phyloP scores from a whole-genome alignment of 1,140 invertebrate species.

The Camponotus floridanus region DNA sequence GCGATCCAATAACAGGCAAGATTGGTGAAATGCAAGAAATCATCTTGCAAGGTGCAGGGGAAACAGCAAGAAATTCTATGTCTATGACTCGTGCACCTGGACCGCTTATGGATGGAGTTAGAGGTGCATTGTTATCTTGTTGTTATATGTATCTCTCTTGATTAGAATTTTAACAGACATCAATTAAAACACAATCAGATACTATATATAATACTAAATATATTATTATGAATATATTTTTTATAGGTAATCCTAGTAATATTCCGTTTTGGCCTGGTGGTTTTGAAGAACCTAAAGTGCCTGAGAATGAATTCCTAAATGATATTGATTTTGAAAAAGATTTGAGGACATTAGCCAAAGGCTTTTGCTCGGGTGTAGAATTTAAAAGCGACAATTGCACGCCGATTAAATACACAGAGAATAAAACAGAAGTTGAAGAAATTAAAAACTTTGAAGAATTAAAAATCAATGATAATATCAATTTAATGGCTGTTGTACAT shows the following conservation, averaged over 20 bases:
- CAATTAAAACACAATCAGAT: not conserved
- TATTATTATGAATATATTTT: constrained; percentile 17
- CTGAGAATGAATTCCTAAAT: constrained; percentile 68
- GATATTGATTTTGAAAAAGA: constrained; percentile 86
- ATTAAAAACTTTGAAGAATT: constrained; percentile 13
- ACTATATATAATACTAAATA: not conserved
- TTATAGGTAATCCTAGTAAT: constrained; percentile 89
- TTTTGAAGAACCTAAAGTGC: constrained; percentile 88
- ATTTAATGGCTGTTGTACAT: constrained; percentile 81
- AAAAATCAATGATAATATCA: constrained; percentile 72
- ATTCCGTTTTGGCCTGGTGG: constrained; percentile 94
- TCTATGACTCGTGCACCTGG: constrained; percentile 90
- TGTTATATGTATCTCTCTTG: not conserved
- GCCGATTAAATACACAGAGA: constrained; percentile 71
- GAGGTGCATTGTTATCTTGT: constrained; percentile 76
- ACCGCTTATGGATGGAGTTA: constrained; percentile 87
- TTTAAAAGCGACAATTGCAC: constrained; percentile 86
- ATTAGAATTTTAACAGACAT: constrained; percentile 37
- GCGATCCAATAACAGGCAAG: constrained; percentile 91
- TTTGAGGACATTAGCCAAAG: constrained; percentile 89
- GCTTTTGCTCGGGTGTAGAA: constrained; percentile 87
- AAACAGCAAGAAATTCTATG: constrained; percentile 91
- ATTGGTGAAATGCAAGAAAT: constrained; percentile 91
- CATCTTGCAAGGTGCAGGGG: constrained; percentile 87
- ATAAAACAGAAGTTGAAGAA: not conserved